phyloP scores from a whole-genome alignment of 2,797 vertebrate species.

The Alauda arvensis region DNA sequence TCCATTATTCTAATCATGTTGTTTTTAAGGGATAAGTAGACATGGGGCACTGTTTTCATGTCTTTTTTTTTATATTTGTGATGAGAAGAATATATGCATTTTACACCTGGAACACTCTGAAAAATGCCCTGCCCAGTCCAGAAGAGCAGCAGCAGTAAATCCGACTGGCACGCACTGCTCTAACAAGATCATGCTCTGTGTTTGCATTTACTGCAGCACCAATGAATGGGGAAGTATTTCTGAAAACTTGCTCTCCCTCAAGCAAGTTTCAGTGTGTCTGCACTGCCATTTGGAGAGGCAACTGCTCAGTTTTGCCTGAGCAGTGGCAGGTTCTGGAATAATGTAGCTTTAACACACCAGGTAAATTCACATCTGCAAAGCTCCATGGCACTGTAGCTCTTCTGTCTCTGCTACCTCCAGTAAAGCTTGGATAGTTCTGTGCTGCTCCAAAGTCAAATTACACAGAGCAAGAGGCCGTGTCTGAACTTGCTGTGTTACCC shows the following conservation, averaged over 20 bases:
- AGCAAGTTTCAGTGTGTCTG: not conserved
- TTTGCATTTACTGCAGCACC: not conserved
- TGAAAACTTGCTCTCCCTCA: not conserved
- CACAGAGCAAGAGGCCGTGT: not conserved
- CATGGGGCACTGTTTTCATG: not conserved
- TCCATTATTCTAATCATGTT: not conserved
- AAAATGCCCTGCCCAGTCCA: not conserved
- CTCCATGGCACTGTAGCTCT: not conserved
- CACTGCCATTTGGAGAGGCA: not conserved
- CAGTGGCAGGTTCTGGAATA: not conserved
- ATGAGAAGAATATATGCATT: constrained; percentile 16
- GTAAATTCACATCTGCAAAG: not conserved
- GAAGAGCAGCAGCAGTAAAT: not conserved
- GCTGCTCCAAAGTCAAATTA: not conserved
- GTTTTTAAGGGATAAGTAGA: not conserved
- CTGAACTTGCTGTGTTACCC: not conserved
- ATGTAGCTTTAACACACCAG: not conserved
- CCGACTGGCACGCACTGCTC: not conserved
- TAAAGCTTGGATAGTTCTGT: not conserved
- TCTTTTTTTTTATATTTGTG: not conserved
- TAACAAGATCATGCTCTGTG: not conserved
- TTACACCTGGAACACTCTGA: not conserved
- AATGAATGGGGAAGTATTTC: not conserved
- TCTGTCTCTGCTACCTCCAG: not conserved
- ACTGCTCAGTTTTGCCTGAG: not conserved